phyloP scores from a whole-genome alignment of 2,113 vertebrate genomes.

The Morone saxatilis region DNA sequence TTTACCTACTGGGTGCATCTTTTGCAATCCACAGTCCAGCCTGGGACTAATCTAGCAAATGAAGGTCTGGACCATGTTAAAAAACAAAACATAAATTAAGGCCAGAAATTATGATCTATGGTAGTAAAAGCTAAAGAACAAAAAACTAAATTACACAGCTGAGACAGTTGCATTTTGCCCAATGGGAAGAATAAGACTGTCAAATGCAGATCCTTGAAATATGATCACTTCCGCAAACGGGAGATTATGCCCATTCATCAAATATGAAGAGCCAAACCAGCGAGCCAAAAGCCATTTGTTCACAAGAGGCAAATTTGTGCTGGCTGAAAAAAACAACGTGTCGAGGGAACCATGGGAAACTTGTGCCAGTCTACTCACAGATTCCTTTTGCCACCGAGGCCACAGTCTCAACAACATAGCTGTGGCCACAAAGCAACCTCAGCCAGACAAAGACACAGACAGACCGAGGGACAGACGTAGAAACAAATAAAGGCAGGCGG shows the following conservation, averaged over 20 bases:
- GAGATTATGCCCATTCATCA: slow-evolving; percentile 22
- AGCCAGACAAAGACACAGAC: slow-evolving; percentile 47
- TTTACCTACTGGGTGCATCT: background rate
- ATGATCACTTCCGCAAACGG: slow-evolving; percentile 4
- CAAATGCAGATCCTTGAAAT: slow-evolving; percentile 9
- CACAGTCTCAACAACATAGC: slow-evolving; percentile 56
- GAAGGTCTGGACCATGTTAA: background rate
- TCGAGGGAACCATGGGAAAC: slow-evolving; percentile 21
- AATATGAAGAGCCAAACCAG: slow-evolving; percentile 6
- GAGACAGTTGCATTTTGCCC: background rate
- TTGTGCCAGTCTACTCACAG: slow-evolving; percentile 25
- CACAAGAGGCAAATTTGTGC: slow-evolving; percentile 27
- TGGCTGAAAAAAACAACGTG: slow-evolving; percentile 6
- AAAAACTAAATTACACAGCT: background rate
- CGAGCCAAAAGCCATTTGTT: slow-evolving; percentile 21
- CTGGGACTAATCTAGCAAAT: background rate
- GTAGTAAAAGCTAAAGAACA: background rate
- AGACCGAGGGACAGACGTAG: background rate
- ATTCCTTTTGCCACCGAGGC: slow-evolving; percentile 44
- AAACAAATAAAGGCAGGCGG: slow-evolving; percentile 29
- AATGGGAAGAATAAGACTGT: slow-evolving; percentile 7
- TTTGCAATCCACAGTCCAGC: too few species aligned
- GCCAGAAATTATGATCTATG: background rate
- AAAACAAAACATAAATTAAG: background rate
- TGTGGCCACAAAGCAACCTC: slow-evolving; percentile 49